Evolutionary conservation across 2,888 invertebrate genomes (phyloP), one percentile per base, ranked within the genome.

Genomic region (Micoletzkya japonica): DNA sequence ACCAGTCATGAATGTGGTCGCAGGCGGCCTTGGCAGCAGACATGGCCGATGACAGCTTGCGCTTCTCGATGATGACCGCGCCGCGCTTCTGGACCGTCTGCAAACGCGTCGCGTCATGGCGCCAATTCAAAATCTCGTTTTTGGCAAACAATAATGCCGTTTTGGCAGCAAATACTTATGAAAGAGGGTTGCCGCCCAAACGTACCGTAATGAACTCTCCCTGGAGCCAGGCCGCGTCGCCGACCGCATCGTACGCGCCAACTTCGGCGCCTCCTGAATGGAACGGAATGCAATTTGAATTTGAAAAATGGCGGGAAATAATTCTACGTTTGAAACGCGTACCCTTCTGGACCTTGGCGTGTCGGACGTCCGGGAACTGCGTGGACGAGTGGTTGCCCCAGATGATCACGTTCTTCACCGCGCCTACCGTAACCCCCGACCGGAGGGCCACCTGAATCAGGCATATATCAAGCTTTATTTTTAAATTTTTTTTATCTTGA

Each of bases 361-460:
- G 86, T 36, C 90, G 89, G 0, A 92, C 92, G 89, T 98, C 98
- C 6, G 98, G 97, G 87, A 92, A 97, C 88, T 98, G 97, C 10
- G 98, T 99, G 4, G 94, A 93, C 0, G 97, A 97, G 87, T 98
- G 98, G 88, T 98, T 99, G 58, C 98, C 98, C 98, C 98, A 99
- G 86, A 99, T 97, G 74, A 95, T 92, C 24, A 95, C 91, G 86
- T 95, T 95, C 83, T 90, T 90, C 0, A 96, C 92, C 85, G 91
- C 89, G 73, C 90, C 90, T 36, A 93, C 78, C 14, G 82, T 75
- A 26, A 79, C 79, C 70, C 87, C 87, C 24, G 88, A 75, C 58
- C 86, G 83, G 2, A 80, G 77, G 34, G 89, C 88, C 82, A 89
- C 86, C 87, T 88, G 77, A 56, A 76, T 56, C 44, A 24, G 7